Evolutionary conservation across 1,140 invertebrate species (phyloP).

Genomic region (Drosophila truncata): DNA sequence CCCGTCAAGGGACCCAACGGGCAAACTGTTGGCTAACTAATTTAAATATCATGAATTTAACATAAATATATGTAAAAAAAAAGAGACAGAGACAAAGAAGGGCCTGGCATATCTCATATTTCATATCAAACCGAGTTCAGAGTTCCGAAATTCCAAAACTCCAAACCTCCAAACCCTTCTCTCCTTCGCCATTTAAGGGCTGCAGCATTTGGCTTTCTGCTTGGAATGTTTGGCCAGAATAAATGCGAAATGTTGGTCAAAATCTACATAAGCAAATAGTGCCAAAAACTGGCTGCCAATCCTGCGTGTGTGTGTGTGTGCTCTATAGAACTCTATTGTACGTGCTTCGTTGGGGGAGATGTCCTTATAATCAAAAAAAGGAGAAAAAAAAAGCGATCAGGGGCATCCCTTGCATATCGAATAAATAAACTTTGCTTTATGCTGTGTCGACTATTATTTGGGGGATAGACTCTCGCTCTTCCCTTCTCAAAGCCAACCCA

Average conservation of each 20-base stretch:
- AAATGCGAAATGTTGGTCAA: slow-evolving; percentile 57
- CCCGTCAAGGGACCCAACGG: slow-evolving; percentile 26
- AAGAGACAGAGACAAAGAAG: slow-evolving; percentile 18
- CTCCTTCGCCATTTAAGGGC: neutral
- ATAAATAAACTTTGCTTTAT: slow-evolving; percentile 67
- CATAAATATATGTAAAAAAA: slow-evolving; percentile 59
- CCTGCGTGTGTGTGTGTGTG: slow-evolving; percentile 19
- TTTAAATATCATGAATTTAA: slow-evolving; percentile 83
- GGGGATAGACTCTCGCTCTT: neutral
- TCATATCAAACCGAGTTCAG: slow-evolving; percentile 33
- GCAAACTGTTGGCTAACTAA: slow-evolving; percentile 73
- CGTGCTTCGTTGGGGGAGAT: slow-evolving; percentile 46
- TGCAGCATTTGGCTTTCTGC: slow-evolving; percentile 37
- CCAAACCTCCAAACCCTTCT: slow-evolving; percentile 18
- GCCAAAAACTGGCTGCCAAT: slow-evolving; percentile 20
- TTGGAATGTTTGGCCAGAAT: slow-evolving; percentile 1
- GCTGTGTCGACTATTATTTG: slow-evolving; percentile 55
- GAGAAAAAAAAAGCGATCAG: no score
- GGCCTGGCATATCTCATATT: slow-evolving; percentile 53
- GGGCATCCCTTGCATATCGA: slow-evolving; percentile 29
- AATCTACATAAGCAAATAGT: slow-evolving; percentile 72
- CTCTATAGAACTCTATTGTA: no score
- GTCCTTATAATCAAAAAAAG: slow-evolving; percentile 36
- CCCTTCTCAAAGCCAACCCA: neutral
- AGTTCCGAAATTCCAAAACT: neutral